Conservation (phyloP, 2,888 invertebrate species). For the Pheosia gnoma region DNA sequence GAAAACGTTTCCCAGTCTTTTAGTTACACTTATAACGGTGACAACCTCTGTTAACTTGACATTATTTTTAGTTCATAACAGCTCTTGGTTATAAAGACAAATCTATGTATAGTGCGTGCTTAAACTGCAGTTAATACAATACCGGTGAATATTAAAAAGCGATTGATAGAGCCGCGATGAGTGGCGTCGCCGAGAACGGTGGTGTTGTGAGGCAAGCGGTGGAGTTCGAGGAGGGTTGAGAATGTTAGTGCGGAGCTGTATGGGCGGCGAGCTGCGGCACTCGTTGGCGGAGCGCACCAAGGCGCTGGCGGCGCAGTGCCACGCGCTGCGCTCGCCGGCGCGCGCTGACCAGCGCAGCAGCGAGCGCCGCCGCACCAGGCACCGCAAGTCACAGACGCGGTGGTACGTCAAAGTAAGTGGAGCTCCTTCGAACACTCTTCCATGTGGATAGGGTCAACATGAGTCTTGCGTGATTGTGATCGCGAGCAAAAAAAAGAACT, state of each 20-base stretch:
- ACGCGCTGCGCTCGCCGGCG: constrained; percentile 75
- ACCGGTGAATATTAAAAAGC: not conserved
- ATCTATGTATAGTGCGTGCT: too few species aligned
- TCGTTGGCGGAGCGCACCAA: constrained; percentile 80
- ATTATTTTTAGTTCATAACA: constrained; percentile 37
- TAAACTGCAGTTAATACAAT: not conserved
- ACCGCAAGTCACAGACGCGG: constrained; percentile 83
- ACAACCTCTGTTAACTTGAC: constrained; percentile 35
- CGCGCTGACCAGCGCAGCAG: constrained; percentile 59
- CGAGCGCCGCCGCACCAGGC: constrained; percentile 71
- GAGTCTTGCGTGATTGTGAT: not conserved
- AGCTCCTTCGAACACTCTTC: constrained; percentile 15
- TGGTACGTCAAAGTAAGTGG: constrained; percentile 90
- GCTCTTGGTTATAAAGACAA: constrained; percentile 13
- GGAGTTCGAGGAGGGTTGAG: constrained; percentile 54
- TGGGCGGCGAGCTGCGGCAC: constrained; percentile 76
- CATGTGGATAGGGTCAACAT: not conserved
- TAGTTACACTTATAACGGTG: not conserved
- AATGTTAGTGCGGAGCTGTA: constrained; percentile 78
- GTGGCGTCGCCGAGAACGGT: constrained; percentile 40
- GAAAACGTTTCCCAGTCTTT: not conserved
- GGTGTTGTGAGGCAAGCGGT: constrained; percentile 42
- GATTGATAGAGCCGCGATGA: constrained; percentile 37
- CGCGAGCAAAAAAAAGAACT: too few species aligned
- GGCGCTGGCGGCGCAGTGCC: constrained; percentile 78